A percentile compares a stretch with the other conserved stretches of the same genome.
Evolutionary conservation across 2,797 vertebrate species (phyloP).

Genomic region (Pyrocephalus nanus): DNA sequence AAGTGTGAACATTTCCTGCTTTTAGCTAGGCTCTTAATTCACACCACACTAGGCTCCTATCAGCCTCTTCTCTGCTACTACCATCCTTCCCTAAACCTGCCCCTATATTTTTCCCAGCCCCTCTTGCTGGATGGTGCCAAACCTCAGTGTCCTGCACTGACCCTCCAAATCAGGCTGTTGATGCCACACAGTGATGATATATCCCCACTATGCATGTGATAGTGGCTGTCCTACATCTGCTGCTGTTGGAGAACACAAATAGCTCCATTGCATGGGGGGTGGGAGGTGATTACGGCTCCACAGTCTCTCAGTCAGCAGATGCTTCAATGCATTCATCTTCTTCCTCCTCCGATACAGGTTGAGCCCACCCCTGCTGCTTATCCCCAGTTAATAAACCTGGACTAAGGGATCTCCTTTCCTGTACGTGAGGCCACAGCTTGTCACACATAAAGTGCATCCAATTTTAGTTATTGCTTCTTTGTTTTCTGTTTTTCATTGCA

Average conservation of each 20-base stretch:
- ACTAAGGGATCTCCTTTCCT: background rate
- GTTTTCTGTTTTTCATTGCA: background rate
- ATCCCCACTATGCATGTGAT: fast-evolving
- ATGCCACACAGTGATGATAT: background rate
- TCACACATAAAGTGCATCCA: background rate
- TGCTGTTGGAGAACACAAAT: background rate
- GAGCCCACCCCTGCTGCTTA: background rate
- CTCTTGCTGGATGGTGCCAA: background rate
- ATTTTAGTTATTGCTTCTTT: background rate
- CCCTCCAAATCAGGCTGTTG: background rate
- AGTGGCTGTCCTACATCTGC: background rate
- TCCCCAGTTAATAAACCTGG: background rate
- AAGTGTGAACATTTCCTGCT: background rate
- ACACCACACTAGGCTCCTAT: background rate
- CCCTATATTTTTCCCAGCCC: background rate
- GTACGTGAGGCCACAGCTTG: background rate
- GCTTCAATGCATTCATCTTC: background rate
- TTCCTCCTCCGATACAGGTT: background rate
- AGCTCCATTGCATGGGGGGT: background rate
- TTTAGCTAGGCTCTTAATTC: constrained; percentile 4
- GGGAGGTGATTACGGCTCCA: background rate
- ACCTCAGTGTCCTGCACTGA: fast-evolving
- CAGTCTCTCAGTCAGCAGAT: background rate
- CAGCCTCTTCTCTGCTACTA: background rate
- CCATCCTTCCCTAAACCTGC: background rate